Conservation (phyloP, 2,888 invertebrate species). For the Cremastobaeus sp. region DNA sequence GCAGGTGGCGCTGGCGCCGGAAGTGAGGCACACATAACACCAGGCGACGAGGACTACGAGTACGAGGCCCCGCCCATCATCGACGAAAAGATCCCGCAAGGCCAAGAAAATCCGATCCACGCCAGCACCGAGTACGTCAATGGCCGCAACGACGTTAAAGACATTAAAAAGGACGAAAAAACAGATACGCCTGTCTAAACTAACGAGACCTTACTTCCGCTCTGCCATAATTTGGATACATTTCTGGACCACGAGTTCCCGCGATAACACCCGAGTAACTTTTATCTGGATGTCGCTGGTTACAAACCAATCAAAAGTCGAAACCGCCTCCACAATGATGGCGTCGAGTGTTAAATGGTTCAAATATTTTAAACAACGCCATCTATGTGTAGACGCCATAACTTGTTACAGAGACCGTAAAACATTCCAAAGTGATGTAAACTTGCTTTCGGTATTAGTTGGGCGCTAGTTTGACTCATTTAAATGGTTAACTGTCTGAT, state of each 20-base stretch:
- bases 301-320: background rate
- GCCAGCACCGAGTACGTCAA: slow-evolving; percentile 82
- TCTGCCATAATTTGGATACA: slow-evolving; percentile 49
- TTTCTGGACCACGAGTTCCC: slow-evolving; percentile 19
- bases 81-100: slow-evolving; percentile 76
- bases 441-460: too few species aligned
- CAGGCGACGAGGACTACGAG: slow-evolving; percentile 79
- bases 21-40: slow-evolving; percentile 82
- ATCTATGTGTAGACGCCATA: slow-evolving; percentile 1
- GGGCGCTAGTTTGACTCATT: too few species aligned
- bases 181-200: slow-evolving; percentile 81
- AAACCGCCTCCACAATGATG: background rate
- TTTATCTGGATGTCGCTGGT: slow-evolving; percentile 16
- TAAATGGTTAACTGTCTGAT: too few species aligned
- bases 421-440: too few species aligned
- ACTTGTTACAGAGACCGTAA: too few species aligned
- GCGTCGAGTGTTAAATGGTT: background rate
- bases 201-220: slow-evolving; percentile 21
- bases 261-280: slow-evolving; percentile 1
- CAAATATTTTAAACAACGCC: background rate
- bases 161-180: slow-evolving; percentile 80
- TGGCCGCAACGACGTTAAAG: slow-evolving; percentile 81
- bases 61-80: slow-evolving; percentile 76
- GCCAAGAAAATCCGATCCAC: slow-evolving; percentile 78
- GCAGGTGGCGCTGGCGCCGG: slow-evolving; percentile 82